A percentile compares a stretch with the other conserved stretches of the same genome.
Conservation (phyloP, 2,113 vertebrate species). For the Todiramphus saurophagus region DNA sequence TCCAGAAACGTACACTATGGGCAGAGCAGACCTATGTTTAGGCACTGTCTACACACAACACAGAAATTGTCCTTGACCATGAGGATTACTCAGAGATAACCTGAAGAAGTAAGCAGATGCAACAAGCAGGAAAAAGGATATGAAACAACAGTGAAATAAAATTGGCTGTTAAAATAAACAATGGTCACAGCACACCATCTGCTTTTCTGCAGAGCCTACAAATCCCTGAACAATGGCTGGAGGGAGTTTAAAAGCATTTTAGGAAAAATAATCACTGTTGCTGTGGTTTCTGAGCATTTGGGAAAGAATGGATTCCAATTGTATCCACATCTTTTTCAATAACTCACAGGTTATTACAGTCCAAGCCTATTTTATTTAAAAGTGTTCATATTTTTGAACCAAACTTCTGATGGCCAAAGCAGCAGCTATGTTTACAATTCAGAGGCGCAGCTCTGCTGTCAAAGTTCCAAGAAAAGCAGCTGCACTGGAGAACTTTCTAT, state of each 20-base stretch:
- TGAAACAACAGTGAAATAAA: neutral
- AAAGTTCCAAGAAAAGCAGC: conserved; percentile 26
- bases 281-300: neutral
- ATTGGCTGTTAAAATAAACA: neutral
- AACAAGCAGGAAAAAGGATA: neutral
- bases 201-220: neutral
- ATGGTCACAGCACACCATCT: neutral
- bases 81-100: neutral
- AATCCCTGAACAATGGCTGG: neutral
- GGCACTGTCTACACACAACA: neutral
- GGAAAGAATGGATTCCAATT: neutral
- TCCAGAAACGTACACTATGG: neutral
- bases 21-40: neutral
- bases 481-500: neutral
- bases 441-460: neutral
- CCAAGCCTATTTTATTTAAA: neutral
- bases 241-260: neutral
- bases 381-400: neutral
- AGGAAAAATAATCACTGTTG: neutral
- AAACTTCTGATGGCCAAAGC: neutral
- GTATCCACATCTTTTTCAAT: neutral
- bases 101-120: neutral
- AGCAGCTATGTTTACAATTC: neutral
- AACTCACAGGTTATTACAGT: neutral
- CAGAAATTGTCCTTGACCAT: neutral